These are phyloP conservation scores for Metaphire vulgaris DNA, from an alignment of 1,140 invertebrate species.

Conservation along the genomic window DNA sequence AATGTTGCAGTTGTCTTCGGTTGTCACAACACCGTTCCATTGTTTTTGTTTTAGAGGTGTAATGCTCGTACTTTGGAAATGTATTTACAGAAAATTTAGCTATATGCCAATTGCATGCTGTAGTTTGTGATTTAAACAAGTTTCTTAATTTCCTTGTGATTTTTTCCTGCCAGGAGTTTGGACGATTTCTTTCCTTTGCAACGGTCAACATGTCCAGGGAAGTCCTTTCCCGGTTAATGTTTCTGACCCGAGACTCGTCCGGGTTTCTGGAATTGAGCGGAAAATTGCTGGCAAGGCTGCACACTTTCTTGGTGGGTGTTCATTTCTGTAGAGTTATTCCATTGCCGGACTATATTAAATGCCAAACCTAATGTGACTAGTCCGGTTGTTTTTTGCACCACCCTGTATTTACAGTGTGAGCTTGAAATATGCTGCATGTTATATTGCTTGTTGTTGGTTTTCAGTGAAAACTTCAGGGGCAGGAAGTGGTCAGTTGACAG, in stretches of 20 bases:
- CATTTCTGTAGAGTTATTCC: background rate
- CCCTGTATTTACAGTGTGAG: too few species aligned
- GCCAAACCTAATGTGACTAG: too few species aligned
- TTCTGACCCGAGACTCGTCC: background rate
- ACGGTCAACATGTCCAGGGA: conserved; percentile 1
- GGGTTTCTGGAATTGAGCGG: background rate
- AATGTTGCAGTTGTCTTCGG: too few species aligned
- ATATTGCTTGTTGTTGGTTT: background rate
- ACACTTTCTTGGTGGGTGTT: background rate
- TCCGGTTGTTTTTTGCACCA: background rate
- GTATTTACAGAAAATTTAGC: too few species aligned
- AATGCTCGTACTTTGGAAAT: too few species aligned
- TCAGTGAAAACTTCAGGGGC: conserved; percentile 42
- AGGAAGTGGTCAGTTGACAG: conserved; percentile 42
- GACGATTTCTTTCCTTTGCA: background rate
- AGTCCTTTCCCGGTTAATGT: background rate
- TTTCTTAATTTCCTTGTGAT: too few species aligned
- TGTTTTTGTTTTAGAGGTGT: too few species aligned
- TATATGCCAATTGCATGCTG: too few species aligned
- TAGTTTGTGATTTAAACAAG: too few species aligned
- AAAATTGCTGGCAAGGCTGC: background rate
- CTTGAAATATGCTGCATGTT: too few species aligned
- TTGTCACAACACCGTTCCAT: too few species aligned
- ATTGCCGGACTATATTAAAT: too few species aligned
- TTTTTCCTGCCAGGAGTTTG: background rate